phyloP scores from a whole-genome alignment of 2,797 vertebrate species.

The Chlorospingus semifuscus region DNA sequence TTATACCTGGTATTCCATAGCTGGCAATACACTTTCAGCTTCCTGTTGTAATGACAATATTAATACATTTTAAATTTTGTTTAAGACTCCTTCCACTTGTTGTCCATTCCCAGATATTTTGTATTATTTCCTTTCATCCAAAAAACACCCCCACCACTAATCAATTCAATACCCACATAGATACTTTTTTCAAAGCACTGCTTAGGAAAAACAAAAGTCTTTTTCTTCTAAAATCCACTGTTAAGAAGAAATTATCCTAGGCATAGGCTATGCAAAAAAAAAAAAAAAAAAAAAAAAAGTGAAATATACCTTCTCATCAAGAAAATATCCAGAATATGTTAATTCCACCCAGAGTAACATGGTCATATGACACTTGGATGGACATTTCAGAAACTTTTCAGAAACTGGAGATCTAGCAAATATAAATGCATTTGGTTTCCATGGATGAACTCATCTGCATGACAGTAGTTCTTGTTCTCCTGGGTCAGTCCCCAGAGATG shows the following conservation, averaged over 20 bases:
- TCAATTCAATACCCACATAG: neutral
- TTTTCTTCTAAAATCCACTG: neutral
- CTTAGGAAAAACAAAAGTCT: neutral
- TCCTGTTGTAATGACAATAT: neutral
- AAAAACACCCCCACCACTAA: accelerated
- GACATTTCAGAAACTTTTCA: neutral
- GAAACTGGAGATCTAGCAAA: neutral
- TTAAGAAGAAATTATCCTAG: neutral
- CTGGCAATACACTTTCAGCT: neutral
- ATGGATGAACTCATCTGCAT: neutral
- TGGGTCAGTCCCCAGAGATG: neutral
- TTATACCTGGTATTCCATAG: neutral
- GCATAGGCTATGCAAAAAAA: too few species aligned
- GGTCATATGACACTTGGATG: neutral
- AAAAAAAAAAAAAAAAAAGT: too few species aligned
- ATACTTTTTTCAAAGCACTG: neutral
- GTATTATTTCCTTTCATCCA: neutral
- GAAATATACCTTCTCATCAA: neutral
- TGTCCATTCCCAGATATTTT: neutral
- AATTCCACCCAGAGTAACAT: neutral
- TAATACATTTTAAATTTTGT: neutral
- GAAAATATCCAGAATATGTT: neutral
- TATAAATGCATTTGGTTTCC: neutral
- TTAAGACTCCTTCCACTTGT: neutral
- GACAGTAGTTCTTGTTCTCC: neutral